Base-by-base conservation (phyloP, 2,888 invertebrate species). In the Leucophenga maculata region DNA sequence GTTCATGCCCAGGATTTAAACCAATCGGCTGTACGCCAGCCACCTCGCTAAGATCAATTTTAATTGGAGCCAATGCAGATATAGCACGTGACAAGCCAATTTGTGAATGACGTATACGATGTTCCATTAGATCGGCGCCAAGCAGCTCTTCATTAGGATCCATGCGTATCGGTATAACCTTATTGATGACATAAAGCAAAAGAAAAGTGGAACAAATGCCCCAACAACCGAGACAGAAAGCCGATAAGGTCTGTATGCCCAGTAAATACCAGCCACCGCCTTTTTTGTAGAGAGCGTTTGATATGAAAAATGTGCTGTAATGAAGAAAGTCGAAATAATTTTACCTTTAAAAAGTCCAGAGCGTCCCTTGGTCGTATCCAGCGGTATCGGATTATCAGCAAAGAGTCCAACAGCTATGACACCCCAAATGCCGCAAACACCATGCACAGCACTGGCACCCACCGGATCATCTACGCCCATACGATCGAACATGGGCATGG, bases 41-140 rank as follows among this genome's bases (percentile, higher is more conserved):
- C 1, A 88, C 75, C 62, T 86, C 87, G 59, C 82, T 80, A 0
- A 88, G 76, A 77, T 89, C 85, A 0, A 94, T 89, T 67, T 92
- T 90, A 74, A 91, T 90, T 0, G 93, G 92, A 0, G 92, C 91
- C 54, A 94, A 88, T 0, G 94, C 94, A 0, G 94, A 94, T 64
- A 94, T 90, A 0, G 94, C 94, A 60, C 94, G 90, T 0, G 94
- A 93, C 0, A 94, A 90, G 0, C 94, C 94, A 66, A 93, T 87
- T 80, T 88, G 88, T 2, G 86, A 80, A 84, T 96, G 95, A 60
- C 93, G 90, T 57, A 97, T 93, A 75, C 92, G 91, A 86, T 97
- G 97, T 84, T 97, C 97, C 2, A 94, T 93, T 44, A 97, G 90
- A 89, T 97, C 97, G 0, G 97, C 97, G 0, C 97, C 97, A 14